A percentile compares a stretch with the other conserved stretches of the same genome.
Conservation (phyloP, 1,140 invertebrate genomes). For the Drosophila lini region DNA sequence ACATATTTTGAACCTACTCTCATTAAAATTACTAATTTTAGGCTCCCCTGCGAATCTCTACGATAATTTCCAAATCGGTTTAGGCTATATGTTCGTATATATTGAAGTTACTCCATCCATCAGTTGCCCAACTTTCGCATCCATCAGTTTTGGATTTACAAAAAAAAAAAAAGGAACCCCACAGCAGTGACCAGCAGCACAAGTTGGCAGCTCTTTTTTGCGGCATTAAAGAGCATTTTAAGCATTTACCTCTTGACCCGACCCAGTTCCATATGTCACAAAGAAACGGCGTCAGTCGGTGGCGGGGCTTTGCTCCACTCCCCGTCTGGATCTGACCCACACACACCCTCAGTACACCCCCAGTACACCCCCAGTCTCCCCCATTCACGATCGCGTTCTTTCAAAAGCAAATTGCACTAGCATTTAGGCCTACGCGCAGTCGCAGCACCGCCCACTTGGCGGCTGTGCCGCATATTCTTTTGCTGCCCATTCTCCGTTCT, state of each 20-base stretch:
- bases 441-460: conserved; percentile 49
- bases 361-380: neutral
- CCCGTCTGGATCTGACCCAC: conserved; percentile 12
- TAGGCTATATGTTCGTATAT: neutral
- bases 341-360: neutral
- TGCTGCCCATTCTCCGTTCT: conserved; percentile 2
- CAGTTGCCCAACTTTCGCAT: conserved; percentile 20
- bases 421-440: conserved; percentile 52
- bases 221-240: conserved; percentile 41
- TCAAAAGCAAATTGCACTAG: conserved; percentile 36
- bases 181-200: conserved; percentile 21
- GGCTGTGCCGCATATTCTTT: conserved; percentile 22
- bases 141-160: neutral
- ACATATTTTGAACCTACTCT: neutral
- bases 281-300: conserved; percentile 39
- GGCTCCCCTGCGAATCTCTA: neutral
- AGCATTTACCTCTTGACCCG: conserved; percentile 52
- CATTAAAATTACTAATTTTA: no score
- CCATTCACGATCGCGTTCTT: neutral
- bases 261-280: conserved; percentile 61
- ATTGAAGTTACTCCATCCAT: conserved; percentile 15
- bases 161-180: neutral
- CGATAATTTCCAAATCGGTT: neutral
- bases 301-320: conserved; percentile 3
- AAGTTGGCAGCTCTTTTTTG: conserved; percentile 18